These are phyloP conservation scores for Colletes gigas DNA, from an alignment of 1,140 invertebrate species.

Conservation along the genomic window DNA sequence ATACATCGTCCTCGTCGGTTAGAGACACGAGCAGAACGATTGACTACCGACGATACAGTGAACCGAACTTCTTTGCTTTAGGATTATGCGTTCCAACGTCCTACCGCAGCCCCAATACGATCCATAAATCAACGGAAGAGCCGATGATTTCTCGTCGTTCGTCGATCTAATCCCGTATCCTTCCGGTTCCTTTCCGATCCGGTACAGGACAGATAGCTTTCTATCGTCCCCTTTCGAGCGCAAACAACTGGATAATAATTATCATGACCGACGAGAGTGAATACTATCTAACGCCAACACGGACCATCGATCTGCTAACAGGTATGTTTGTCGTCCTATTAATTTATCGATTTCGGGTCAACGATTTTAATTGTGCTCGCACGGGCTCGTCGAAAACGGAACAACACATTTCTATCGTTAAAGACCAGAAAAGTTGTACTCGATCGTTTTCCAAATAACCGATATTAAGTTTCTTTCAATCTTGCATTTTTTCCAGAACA, in stretches of 20 bases:
- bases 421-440: too few relatives aligned
- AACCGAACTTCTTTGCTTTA: not conserved
- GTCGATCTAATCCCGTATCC: slow-evolving; percentile 5
- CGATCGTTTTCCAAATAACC: too few relatives aligned
- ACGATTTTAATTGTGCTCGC: not conserved
- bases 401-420: too few relatives aligned
- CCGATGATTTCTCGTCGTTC: slow-evolving; percentile 34
- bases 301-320: not conserved
- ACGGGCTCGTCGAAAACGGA: too few relatives aligned
- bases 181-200: not conserved
- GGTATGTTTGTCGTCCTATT: not conserved
- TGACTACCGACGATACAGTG: not conserved
- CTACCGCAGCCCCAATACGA: not conserved
- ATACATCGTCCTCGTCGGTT: not conserved
- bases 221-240: slow-evolving; percentile 9
- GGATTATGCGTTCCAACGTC: slow-evolving; percentile 14
- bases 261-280: slow-evolving; percentile 9
- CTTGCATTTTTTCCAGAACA: too few relatives aligned
- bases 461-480: too few relatives aligned
- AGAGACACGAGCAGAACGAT: not conserved
- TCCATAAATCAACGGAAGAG: slow-evolving; percentile 10
- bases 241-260: slow-evolving; percentile 50
- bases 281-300: not conserved
- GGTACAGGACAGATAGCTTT: not conserved
- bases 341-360: not conserved